These are phyloP conservation scores for Zygogramma bicolorata DNA, from an alignment of 2,888 invertebrate genomes.

Conservation along the genomic window DNA sequence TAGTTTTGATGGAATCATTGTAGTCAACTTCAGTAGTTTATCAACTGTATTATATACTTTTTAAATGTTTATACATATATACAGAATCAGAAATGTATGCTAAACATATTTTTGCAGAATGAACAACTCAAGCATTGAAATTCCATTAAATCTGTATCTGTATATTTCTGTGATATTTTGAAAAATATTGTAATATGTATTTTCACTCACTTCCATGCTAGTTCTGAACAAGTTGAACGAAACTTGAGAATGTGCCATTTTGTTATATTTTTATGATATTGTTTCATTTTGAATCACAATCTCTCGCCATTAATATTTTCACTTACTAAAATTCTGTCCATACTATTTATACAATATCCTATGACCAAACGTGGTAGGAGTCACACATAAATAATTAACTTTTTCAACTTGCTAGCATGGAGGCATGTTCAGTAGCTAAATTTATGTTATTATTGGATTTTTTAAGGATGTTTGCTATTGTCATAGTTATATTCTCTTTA, in stretches of 20 bases:
- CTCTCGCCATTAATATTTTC: too few species aligned
- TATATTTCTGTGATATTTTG: not conserved
- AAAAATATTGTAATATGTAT: not conserved
- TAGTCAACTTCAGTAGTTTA: not conserved
- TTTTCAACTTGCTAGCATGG: not conserved
- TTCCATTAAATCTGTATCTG: not conserved
- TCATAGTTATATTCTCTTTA: constrained; percentile 41
- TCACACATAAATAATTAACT: not conserved
- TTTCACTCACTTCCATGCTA: not conserved
- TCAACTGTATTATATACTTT: not conserved
- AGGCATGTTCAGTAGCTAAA: not conserved
- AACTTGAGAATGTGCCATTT: not conserved
- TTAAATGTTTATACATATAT: not conserved
- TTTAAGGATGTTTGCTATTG: not conserved
- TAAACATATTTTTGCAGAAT: too few species aligned
- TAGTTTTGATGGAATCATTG: not conserved
- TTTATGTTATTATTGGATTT: too few species aligned
- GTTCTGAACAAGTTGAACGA: not conserved
- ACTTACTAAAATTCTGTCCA: too few species aligned
- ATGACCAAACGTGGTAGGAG: not conserved
- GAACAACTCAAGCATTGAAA: too few species aligned
- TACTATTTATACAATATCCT: not conserved
- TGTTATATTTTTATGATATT: too few species aligned
- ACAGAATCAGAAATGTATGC: not conserved
- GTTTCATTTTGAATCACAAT: too few species aligned